These are phyloP conservation scores for Druceiella hillmani DNA, from an alignment of 2,888 invertebrate species.

Conservation along the genomic window DNA sequence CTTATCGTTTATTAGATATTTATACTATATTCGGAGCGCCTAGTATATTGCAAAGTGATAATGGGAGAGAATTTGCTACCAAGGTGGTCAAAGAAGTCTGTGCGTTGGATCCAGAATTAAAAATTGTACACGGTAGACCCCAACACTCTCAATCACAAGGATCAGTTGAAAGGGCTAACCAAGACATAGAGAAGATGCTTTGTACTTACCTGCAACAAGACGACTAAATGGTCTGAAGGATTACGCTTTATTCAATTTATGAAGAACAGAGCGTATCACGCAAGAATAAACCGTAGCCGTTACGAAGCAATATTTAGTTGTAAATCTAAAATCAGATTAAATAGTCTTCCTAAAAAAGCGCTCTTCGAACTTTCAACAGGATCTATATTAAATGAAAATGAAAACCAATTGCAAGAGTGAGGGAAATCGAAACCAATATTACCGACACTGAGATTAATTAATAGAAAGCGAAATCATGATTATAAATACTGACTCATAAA, in stretches of 20 bases:
- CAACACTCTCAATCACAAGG: slow-evolving; percentile 30
- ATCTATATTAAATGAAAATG: too few relatives aligned
- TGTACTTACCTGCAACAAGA: slow-evolving; percentile 31
- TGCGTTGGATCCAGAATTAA: slow-evolving; percentile 28
- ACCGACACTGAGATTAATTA: too few relatives aligned
- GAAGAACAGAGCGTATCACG: slow-evolving; percentile 33
- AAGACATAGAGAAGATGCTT: slow-evolving; percentile 32
- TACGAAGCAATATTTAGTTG: slow-evolving; percentile 32
- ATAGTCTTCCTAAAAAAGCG: slow-evolving; percentile 13
- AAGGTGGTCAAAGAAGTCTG: slow-evolving; percentile 23
- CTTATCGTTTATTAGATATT: slow-evolving; percentile 30
- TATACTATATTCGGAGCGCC: slow-evolving; percentile 33
- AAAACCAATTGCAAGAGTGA: too few relatives aligned
- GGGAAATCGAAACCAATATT: too few relatives aligned
- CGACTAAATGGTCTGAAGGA: slow-evolving; percentile 33
- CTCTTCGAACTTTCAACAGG: too few relatives aligned
- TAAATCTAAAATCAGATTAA: slow-evolving; percentile 17
- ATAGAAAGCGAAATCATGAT: too few relatives aligned
- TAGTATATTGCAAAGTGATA: slow-evolving; percentile 29
- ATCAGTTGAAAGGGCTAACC: slow-evolving; percentile 30
- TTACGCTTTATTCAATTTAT: slow-evolving; percentile 32
- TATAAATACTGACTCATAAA: too few relatives aligned
- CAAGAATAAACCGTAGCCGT: slow-evolving; percentile 30
- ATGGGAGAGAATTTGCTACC: slow-evolving; percentile 30
- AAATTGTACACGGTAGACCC: slow-evolving; percentile 33